Base-by-base conservation (phyloP, 2,113 vertebrate genomes). In the Pontoporia blainvillei region DNA sequence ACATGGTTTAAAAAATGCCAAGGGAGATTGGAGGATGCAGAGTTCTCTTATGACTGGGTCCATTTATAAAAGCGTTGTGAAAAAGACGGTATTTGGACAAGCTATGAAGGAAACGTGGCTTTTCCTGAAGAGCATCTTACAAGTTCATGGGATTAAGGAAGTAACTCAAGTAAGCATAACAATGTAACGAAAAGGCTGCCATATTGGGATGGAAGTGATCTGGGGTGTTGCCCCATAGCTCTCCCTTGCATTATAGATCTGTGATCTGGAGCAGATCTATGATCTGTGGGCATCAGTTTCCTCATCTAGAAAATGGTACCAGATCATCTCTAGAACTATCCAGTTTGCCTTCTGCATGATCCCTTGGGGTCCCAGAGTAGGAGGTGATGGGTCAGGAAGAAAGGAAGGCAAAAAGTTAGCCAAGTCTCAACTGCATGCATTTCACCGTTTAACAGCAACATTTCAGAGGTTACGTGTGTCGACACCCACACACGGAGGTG, bases 121-220 rank as follows among this genome's bases (percentile, higher is more conserved):
- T 89, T 79, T 90, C 67, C 57, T 44, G 20, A 6, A 27, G 11
- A 44, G 21, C 12, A 44, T 41, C n/a, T 71, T 88, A 79, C 36
- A 95, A 23, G 23, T 67, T 57, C 57, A 92, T 72, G 31, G 44
- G 25, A 44, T 86, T 29, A 93, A 79, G 67, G 82, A 86, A 78
- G 46, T 36, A 41, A 91, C 17, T 83, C 34, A 39, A 34, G 82
- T 54, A 75, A 86, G 39, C 31, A 46, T 13, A 25, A 29, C 9
- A 23, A 23, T 23, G 12, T 64, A 62, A 54, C 75, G 27, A 57
- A 75, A 94, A 78, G 64, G 11, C 15, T 41, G 15, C 52, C 15
- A 15, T 9, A 10, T 1, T 44, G 20, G 73, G 20, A 10, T 13
- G 25, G 5, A 46, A 84, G 34, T 20, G 59, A 72, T n/a, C 62